Evolutionary conservation across 35 echinoderm and acorn worm genomes (phyloP), one percentile per base, ranked within the genome.

Genomic region (Lytechinus pictus): DNA sequence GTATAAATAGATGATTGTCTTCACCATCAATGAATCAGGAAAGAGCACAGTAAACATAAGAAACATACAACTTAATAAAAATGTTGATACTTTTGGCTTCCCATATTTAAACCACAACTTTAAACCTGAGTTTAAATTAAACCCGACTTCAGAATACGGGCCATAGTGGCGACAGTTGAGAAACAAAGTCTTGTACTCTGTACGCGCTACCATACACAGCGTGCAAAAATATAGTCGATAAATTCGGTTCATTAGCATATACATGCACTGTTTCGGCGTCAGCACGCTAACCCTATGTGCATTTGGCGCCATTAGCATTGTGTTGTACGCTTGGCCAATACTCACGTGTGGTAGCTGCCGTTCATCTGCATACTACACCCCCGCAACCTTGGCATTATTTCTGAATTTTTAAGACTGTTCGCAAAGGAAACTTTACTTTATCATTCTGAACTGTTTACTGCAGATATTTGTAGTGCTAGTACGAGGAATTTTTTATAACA

Each of bases 221-320:
- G 21, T 79, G n/a, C 66, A 4, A 79, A 14, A n/a, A 24, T 24
- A 6, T 79, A 79, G 66, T 79, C 66, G 66, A 79, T 79, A 79
- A 79, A 79, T 79, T 79, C 66, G 66, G 66, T 79, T 44, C 52
- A 90, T 90, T 90, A 90, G 88, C 88, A 90, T 90, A 90, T 90
- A 54, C 52, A 54, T 90, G 52, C 24, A 52, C 29, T 4, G 28
- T 54, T 90, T 90, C 52, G 88, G 88, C 88, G 88, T 90, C 88
- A 90, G 88, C 88, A 90, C 88, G 88, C 88, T 90, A 16, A 52
- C 88, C 8, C 88, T 11, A 89, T 51, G 51, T 90, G 88, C 88
- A 90, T 90, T 90, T 90, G 27, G 88, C 88, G 88, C 88, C 88
- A 90, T 90, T 51, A 52, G 88, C 88, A 90, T 90, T 79, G 88